Evolutionary conservation across 2,888 invertebrate species (phyloP).

Genomic region (Scaptomyza flava): DNA sequence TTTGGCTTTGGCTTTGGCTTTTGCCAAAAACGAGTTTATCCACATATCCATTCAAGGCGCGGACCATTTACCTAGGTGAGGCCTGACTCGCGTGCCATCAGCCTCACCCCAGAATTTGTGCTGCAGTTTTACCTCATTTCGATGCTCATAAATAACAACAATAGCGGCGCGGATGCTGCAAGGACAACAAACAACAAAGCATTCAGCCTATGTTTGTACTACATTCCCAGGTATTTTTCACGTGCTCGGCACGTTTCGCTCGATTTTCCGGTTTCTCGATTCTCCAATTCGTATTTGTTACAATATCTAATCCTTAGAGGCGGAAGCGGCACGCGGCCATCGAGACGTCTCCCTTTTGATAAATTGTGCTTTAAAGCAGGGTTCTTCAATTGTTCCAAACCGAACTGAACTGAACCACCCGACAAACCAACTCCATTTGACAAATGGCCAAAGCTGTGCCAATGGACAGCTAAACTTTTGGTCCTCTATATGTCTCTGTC

Average conservation of each 20-base stretch:
- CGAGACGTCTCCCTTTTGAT: slow-evolving; percentile 58
- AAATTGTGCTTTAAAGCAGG: slow-evolving; percentile 76
- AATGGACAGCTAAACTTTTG: slow-evolving; percentile 61
- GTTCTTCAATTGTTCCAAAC: slow-evolving; percentile 40
- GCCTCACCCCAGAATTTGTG: slow-evolving; percentile 36
- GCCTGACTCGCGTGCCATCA: slow-evolving; percentile 59
- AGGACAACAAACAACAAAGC: slow-evolving; percentile 32
- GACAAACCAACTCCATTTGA: slow-evolving; percentile 47
- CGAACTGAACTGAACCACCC: slow-evolving; percentile 26
- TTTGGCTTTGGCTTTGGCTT: slow-evolving; percentile 33
- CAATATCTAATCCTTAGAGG: slow-evolving; percentile 54
- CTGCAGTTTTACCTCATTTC: slow-evolving; percentile 68
- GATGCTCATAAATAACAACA: slow-evolving; percentile 76
- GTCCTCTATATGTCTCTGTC: background rate
- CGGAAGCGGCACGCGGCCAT: slow-evolving; percentile 49
- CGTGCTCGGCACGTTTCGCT: slow-evolving; percentile 82
- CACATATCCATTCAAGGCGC: slow-evolving; percentile 51
- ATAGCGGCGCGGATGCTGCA: slow-evolving; percentile 50
- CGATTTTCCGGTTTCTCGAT: slow-evolving; percentile 76
- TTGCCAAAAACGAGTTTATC: slow-evolving; percentile 76
- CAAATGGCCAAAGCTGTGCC: slow-evolving; percentile 66
- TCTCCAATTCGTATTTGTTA: slow-evolving; percentile 47
- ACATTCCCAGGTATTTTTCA: slow-evolving; percentile 82
- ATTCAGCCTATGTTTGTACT: background rate
- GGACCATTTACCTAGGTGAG: slow-evolving; percentile 27